Evolutionary conservation across 2,797 vertebrate species (phyloP).

Genomic region (Anisognathus igniventris): DNA sequence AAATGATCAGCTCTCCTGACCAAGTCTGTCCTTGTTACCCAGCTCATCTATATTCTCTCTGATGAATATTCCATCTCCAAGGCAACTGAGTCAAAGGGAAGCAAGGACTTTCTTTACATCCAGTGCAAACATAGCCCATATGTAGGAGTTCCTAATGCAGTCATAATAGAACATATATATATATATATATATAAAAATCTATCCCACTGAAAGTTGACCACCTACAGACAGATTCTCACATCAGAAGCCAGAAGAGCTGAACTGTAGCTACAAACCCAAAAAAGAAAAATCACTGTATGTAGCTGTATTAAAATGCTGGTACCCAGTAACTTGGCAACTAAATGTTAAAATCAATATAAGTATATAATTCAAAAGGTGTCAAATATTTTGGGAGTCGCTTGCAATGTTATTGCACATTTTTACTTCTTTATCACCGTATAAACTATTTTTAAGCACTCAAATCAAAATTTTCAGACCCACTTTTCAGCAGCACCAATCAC

Average conservation of each 20-base stretch:
- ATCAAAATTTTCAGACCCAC: background rate
- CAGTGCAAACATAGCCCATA: slow-evolving; percentile 39
- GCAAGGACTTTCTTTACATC: slow-evolving; percentile 45
- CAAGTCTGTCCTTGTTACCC: background rate
- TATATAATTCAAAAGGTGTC: background rate
- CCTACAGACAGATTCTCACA: slow-evolving; percentile 50
- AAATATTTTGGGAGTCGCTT: background rate
- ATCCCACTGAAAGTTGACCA: slow-evolving; percentile 37
- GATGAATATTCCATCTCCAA: slow-evolving; percentile 30
- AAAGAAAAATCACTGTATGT: slow-evolving; percentile 5
- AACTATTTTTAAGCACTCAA: background rate
- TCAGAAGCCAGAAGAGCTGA: slow-evolving; percentile 43
- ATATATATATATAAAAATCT: background rate
- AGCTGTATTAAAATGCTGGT: slow-evolving; percentile 8
- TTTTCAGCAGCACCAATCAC: background rate
- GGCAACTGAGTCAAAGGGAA: slow-evolving; percentile 38
- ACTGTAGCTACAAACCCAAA: slow-evolving; percentile 4
- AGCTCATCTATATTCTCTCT: background rate
- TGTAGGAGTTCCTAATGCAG: slow-evolving; percentile 42
- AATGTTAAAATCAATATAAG: background rate
- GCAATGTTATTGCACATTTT: background rate
- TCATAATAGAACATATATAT: slow-evolving; percentile 25
- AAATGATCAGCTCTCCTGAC: background rate
- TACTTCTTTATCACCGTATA: background rate
- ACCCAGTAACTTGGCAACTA: background rate